Base-by-base conservation (phyloP, 2,888 invertebrate genomes). In the Aleiodes alternator region DNA sequence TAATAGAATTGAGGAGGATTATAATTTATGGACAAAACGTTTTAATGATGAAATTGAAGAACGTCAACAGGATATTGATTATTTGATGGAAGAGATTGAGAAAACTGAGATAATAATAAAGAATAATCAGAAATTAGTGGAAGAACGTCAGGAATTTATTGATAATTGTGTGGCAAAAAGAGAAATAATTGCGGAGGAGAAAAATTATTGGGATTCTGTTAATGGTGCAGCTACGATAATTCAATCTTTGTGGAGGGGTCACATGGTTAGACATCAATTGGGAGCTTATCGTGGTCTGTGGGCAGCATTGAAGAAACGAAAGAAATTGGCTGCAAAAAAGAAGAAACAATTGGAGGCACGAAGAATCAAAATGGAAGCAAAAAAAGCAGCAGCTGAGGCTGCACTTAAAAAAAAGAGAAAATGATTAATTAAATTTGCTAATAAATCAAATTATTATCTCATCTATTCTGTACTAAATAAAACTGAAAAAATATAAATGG, bases 171-270 rank as follows among this genome's bases (percentile, higher is more conserved):
- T 76, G 5, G 82, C 16, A 1, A 82, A 84, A 43, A 79, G 80
- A 38, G 77, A 78, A 57, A 69, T 69, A 51, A 73, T 78, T 0
- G 66, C 78, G 11, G 73, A 75, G 0, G 82, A 84, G 76, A 70
- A 72, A 16, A 79, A 82, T 50, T 82, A 85, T 34, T 77, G 73
- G 79, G 53, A 72, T 8, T 79, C 71, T 4, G 73, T 87, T 16
- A 70, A 86, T 69, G 72, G 57, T 50, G 82, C 84, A 8, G 87
- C 87, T 6, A 82, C 80, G 0, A n/a, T 82, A 4, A 85, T 88
- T 77, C 87, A 88, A 78, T 75, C 83, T 4, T 4, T 78, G 6
- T 87, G 86, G 87, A 80, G 82, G 77, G 86, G 87, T n/a, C 81
- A 84, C 72, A 86, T 87, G 84, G 87, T 87, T 0, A 82, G 87